Percentiles rank a stretch among this genome's conserved stretches.
phyloP scores from a whole-genome alignment of 2,797 vertebrate species.

The Cheirogaleus major region DNA sequence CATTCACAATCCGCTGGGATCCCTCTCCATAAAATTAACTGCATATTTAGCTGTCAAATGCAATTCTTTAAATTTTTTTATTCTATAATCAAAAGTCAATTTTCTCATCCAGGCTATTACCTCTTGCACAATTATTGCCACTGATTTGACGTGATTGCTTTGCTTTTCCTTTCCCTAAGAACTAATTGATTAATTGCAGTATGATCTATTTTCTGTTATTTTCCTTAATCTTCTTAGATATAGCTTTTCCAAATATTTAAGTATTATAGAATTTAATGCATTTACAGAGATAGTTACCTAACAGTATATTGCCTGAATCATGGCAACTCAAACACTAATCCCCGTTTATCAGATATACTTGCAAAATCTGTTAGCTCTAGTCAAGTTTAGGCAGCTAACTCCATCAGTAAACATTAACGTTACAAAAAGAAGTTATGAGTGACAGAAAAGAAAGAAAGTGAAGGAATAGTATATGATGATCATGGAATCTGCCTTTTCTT shows the following conservation, averaged over 20 bases:
- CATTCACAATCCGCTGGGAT: not conserved
- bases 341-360: not conserved
- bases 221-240: slow-evolving; percentile 18
- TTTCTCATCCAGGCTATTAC: not conserved
- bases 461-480: not conserved
- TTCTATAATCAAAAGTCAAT: not conserved
- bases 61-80: not conserved
- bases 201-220: not conserved
- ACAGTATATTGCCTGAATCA: not conserved
- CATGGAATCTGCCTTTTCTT: not conserved
- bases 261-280: not conserved
- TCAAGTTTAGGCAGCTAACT: not conserved
- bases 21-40: not conserved
- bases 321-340: not conserved
- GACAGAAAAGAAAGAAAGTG: not conserved
- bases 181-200: slow-evolving; percentile 19
- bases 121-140: not conserved
- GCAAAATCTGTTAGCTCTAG: not conserved
- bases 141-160: not conserved
- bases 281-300: not conserved
- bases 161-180: not conserved
- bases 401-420: not conserved
- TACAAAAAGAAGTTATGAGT: not conserved
- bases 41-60: not conserved
- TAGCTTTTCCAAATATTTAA: slow-evolving; percentile 41